Percentiles rank a stretch among this genome's conserved stretches.
phyloP scores from a whole-genome alignment of 2,113 vertebrate species.

The Galemys pyrenaicus region DNA sequence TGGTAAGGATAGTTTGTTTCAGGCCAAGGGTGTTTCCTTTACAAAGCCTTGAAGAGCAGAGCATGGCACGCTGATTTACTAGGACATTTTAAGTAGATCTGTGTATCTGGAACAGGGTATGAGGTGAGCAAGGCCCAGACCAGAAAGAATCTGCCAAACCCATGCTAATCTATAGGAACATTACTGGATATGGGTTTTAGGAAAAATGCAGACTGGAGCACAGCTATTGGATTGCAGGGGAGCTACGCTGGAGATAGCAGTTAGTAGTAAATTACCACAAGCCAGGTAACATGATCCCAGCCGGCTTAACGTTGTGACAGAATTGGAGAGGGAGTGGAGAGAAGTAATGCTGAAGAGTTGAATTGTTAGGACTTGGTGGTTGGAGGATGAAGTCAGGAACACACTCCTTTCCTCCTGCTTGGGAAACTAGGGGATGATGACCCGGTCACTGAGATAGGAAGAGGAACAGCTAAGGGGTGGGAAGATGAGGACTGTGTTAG shows the following conservation, averaged over 20 bases:
- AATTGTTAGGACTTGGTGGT: not conserved
- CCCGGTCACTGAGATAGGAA: not conserved
- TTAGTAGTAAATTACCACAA: not conserved
- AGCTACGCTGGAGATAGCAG: not conserved
- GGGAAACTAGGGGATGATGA: not conserved
- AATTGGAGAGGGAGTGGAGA: not conserved
- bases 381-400: not conserved
- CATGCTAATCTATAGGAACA: not conserved
- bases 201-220: not conserved
- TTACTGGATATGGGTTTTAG: not conserved
- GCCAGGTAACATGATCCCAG: not conserved
- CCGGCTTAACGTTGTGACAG: not conserved
- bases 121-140: not conserved
- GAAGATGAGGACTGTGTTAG: not conserved
- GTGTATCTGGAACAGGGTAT: not conserved
- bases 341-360: not conserved
- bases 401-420: not conserved
- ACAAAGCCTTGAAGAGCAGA: not conserved
- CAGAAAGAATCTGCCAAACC: not conserved
- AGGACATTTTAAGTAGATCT: not conserved
- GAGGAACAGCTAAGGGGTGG: not conserved
- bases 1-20: not conserved
- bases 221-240: not conserved
- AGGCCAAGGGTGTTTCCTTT: not conserved
- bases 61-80: not conserved